Base-by-base conservation (phyloP, 2,113 vertebrate species). In the Megaleporinus macrocephalus region DNA sequence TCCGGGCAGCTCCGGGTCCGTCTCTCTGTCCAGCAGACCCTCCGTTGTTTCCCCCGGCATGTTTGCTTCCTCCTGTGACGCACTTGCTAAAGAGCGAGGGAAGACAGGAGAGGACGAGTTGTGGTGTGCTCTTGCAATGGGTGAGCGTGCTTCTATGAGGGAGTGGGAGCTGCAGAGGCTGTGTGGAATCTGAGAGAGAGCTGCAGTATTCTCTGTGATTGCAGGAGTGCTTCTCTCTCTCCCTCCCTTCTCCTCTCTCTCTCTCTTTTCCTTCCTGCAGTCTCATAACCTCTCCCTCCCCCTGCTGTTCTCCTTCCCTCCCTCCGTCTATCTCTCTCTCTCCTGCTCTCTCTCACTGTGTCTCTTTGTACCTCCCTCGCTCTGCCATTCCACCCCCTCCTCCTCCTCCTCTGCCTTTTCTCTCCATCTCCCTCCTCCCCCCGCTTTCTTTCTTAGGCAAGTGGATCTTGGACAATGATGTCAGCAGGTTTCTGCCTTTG, bases 41-140 rank as follows among this genome's bases (percentile, higher is more conserved):
- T 92, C 84, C 49, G 85, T 82, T 83, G 90, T 93, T 78, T 95
- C 93, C 84, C 95, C 94, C 1, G 95, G 94, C 95, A 95, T 95
- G 88, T 73, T 73, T 53, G 41, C 49, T 72, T 53, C 61, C 81
- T 80, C 86, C 85, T 92, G 89, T 92, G 93, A 93, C 89, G 91
- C 91, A 94, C 77, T 84, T 62, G 68, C 47, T 69, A 65, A 77
- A 63, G 62, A 80, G 75, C 78, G 10, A 59, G 47, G 24, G 63
- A 81, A 61, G 65, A 71, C n/a, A 29, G 2, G 66, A 81, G 73
- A 63, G 74, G 81, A 74, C 16, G 27, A 76, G 77, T 72, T 4
- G 51, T 33, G 72, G 72, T 73, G 27, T 82, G 75, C 41, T 65
- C 55, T 55, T 71, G 44, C 2, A 73, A n/a, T 26, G 82, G 81